phyloP scores from a whole-genome alignment of 2,113 vertebrate species.

The Triplophysa siluroides region DNA sequence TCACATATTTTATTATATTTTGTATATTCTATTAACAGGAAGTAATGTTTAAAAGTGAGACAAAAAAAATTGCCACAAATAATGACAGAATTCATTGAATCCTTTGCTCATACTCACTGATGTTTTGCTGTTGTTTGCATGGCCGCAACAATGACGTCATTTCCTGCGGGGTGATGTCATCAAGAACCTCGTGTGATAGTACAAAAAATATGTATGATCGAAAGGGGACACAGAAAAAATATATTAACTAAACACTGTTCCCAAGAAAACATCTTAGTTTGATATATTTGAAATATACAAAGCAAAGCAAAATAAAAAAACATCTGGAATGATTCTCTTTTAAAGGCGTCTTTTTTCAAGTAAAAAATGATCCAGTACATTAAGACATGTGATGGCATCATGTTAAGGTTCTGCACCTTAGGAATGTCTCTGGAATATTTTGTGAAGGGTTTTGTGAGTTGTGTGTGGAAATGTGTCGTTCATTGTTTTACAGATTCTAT shows the following conservation, averaged over 20 bases:
- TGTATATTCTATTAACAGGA: background rate
- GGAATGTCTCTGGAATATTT: slow-evolving; percentile 3
- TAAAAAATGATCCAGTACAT: background rate
- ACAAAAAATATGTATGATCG: too few species aligned
- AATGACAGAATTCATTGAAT: background rate
- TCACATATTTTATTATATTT: background rate
- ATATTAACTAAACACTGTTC: background rate
- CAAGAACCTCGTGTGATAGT: too few species aligned
- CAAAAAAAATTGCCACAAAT: background rate
- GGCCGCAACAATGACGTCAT: background rate
- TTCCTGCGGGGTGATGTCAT: too few species aligned
- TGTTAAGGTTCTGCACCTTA: background rate
- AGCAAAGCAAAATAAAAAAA: background rate
- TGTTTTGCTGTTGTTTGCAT: background rate
- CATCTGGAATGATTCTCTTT: background rate
- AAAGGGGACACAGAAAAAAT: background rate
- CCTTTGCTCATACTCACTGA: background rate
- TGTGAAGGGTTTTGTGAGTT: slow-evolving; percentile 13
- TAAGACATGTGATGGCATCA: background rate
- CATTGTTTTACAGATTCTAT: slow-evolving; percentile 6
- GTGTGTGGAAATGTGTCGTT: background rate
- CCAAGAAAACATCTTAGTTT: background rate
- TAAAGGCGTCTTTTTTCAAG: too few species aligned
- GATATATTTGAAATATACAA: background rate
- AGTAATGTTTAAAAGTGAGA: background rate